Evolutionary conservation across 2,888 invertebrate genomes (phyloP).

Genomic region (Neria commutata): DNA sequence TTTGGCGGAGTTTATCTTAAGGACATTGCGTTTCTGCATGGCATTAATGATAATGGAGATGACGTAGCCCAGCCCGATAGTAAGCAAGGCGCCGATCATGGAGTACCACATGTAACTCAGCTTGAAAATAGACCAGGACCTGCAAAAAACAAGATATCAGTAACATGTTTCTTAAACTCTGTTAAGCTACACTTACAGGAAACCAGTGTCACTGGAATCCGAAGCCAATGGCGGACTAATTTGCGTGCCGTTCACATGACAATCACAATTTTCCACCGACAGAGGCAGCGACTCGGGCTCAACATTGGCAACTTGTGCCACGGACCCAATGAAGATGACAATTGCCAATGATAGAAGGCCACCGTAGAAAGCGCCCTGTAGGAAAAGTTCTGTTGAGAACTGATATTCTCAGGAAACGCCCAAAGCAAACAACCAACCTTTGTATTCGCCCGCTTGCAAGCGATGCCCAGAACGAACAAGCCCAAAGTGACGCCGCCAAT

Average conservation of each 20-base stretch:
- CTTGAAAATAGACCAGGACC: constrained; percentile 68
- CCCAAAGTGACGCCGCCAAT: constrained; percentile 88
- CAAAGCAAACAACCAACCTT: constrained; percentile 66
- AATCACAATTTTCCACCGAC: constrained; percentile 53
- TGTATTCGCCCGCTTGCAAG: constrained; percentile 84
- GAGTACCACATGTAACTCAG: constrained; percentile 92
- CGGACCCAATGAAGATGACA: constrained; percentile 59
- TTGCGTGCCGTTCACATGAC: constrained; percentile 48
- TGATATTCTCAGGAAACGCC: not conserved
- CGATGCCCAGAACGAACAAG: constrained; percentile 86
- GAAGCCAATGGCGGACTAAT: constrained; percentile 28
- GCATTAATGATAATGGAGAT: constrained; percentile 71
- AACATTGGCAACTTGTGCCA: constrained; percentile 54
- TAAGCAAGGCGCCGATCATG: constrained; percentile 76
- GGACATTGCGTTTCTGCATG: constrained; percentile 49
- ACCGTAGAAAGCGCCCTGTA: constrained; percentile 59
- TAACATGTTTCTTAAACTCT: not conserved
- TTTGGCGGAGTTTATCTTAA: constrained; percentile 47
- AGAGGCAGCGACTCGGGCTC: constrained; percentile 45
- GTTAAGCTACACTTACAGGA: constrained; percentile 33
- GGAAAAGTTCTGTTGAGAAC: too few species aligned
- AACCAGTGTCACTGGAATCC: constrained; percentile 32
- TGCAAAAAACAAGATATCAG: constrained; percentile 26
- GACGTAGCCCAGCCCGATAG: constrained; percentile 73
- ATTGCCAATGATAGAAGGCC: constrained; percentile 53